phyloP scores from a whole-genome alignment of 2,888 invertebrate genomes.

The Coelinius sp. region DNA sequence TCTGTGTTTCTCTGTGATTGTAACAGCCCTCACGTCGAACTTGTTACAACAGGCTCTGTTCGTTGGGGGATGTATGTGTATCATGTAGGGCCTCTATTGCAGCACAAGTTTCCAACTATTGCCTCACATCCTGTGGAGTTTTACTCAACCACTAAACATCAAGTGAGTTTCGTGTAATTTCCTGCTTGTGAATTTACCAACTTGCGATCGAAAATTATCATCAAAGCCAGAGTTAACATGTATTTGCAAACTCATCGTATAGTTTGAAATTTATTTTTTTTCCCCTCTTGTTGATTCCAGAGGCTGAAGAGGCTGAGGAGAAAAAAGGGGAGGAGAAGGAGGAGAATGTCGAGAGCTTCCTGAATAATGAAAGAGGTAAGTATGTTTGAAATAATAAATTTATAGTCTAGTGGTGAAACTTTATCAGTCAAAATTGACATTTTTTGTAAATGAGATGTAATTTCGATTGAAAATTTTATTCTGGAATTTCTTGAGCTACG shows the following conservation, averaged over 20 bases:
- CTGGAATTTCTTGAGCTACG: too few species aligned
- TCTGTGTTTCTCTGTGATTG: constrained; percentile 7
- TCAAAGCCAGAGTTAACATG: not conserved
- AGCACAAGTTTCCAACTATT: constrained; percentile 26
- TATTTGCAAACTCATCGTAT: not conserved
- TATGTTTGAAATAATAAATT: not conserved
- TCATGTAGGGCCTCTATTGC: not conserved
- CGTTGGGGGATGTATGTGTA: not conserved
- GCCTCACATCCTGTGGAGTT: constrained; percentile 20
- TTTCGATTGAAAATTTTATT: too few species aligned
- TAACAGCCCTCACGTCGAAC: not conserved
- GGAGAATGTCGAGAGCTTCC: constrained; percentile 50
- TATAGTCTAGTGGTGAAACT: not conserved
- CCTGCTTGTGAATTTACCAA: constrained; percentile 17
- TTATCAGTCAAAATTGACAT: too few species aligned
- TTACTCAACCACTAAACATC: constrained; percentile 23
- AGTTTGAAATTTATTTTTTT: not conserved
- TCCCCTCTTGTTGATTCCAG: constrained; percentile 49
- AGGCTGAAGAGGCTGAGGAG: constrained; percentile 51
- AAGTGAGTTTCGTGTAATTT: constrained; percentile 33
- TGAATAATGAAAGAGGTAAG: constrained; percentile 51
- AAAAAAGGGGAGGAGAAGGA: constrained; percentile 33
- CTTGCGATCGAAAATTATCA: constrained; percentile 27
- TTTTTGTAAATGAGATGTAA: too few species aligned
- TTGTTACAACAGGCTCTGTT: constrained; percentile 24